Evolutionary conservation across 2,797 vertebrate genomes (phyloP).

Genomic region (Rousettus madagascariensis): DNA sequence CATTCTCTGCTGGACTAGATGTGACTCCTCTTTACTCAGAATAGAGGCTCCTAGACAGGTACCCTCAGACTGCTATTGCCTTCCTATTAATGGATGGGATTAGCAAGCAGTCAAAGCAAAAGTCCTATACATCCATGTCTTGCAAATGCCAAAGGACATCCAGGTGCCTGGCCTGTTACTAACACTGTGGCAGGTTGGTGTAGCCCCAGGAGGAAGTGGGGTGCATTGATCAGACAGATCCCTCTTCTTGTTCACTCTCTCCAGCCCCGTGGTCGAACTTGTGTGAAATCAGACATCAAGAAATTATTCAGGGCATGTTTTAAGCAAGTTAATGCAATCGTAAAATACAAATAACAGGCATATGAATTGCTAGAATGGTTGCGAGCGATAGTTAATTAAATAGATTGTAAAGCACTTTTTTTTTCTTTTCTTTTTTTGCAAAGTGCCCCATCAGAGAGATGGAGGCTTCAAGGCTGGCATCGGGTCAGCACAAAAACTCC

Average conservation of each 20-base stretch:
- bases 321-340: slow-evolving; percentile 54
- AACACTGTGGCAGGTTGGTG: background rate
- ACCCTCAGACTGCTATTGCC: background rate
- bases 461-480: slow-evolving; percentile 53
- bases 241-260: background rate
- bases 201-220: background rate
- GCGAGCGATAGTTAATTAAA: slow-evolving; percentile 66
- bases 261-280: background rate
- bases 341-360: slow-evolving; percentile 58
- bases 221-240: accelerated
- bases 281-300: slow-evolving; percentile 54
- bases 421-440: slow-evolving; percentile 3
- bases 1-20: background rate
- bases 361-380: slow-evolving; percentile 25
- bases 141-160: background rate
- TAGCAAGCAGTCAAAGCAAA: background rate
- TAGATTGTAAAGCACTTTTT: slow-evolving; percentile 40
- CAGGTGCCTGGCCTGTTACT: background rate
- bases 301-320: slow-evolving; percentile 62
- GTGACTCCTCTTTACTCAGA: background rate
- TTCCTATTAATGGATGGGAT: background rate
- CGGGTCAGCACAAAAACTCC: slow-evolving; percentile 29
- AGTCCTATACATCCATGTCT: background rate
- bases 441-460: background rate
- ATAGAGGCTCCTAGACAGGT: background rate